A percentile compares a stretch with the other conserved stretches of the same genome.
Conservation (phyloP, 2,797 vertebrate genomes). For the Acanthis flammea region DNA sequence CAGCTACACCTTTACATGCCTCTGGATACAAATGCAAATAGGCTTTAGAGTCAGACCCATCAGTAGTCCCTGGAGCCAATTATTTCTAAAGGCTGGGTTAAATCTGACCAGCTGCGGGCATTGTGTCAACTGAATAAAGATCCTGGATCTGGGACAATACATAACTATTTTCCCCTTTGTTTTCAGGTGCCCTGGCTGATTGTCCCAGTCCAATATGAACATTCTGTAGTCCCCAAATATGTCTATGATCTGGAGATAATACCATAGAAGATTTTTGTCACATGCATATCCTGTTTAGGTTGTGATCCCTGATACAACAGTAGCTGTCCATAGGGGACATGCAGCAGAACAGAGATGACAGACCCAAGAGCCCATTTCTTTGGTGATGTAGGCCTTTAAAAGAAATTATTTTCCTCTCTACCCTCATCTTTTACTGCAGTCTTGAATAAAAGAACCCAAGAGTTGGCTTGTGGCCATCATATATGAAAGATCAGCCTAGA, state of each 20-base stretch:
- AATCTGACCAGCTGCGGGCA: background rate
- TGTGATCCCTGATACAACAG: background rate
- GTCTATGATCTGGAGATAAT: background rate
- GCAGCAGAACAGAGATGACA: background rate
- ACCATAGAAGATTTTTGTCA: background rate
- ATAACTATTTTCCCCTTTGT: background rate
- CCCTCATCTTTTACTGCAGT: background rate
- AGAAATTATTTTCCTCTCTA: background rate
- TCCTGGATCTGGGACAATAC: background rate
- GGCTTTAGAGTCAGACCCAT: background rate
- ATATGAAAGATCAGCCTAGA: background rate
- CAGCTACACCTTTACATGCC: background rate
- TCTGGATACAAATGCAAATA: background rate
- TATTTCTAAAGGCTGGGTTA: background rate
- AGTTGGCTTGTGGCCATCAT: background rate
- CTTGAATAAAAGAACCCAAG: background rate
- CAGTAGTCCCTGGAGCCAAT: background rate
- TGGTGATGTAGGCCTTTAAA: background rate
- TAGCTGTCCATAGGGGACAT: background rate
- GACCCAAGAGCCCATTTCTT: background rate
- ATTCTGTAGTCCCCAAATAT: background rate
- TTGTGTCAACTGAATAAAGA: background rate
- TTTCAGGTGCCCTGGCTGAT: background rate
- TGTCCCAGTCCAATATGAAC: background rate
- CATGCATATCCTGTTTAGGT: background rate